Evolutionary conservation across 2,113 vertebrate genomes (phyloP), one percentile per base, ranked within the genome.

Genomic region (Zosterops hypoxanthus): DNA sequence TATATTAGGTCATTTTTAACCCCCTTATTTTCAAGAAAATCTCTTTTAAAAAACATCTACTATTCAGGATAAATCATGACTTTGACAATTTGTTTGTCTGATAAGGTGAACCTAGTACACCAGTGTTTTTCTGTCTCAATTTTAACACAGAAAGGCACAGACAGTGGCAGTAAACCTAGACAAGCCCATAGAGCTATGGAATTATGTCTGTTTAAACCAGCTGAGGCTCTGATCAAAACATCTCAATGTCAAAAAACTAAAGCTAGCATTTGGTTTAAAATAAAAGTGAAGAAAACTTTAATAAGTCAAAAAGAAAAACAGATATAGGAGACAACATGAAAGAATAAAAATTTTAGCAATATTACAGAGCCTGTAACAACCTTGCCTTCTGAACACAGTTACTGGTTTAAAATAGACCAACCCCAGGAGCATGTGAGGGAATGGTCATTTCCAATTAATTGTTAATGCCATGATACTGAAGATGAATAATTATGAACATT

Each of bases 51-150:
- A 92, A 94, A 92, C 10, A 84, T 89, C 36, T 79, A 72, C 56
- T 95, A 55, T 76, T 91, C 72, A 82, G 61, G 81, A 63, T 64
- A 95, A 91, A 73, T 82, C n/a, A 42, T 26, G 72, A 53, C 75
- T 75, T 23, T 56, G 79, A 83, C 82, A 81, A 81, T 95, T 91
- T 95, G 88, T 85, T 85, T 93, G 76, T 77, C 79, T 92, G 93
- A 81, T 88, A 88, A 81, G 69, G 64, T 90, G 52, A 86, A 81
- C 36, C 20, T 81, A 60, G 31, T 55, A 23, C 14, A 47, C 44
- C 47, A 16, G 34, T 64, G 90, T 88, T 57, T 64, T 97, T 95
- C 88, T 72, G 12, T 71, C 36, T 90, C 44, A 23, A 24, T 34
- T 46, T 19, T 84, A 75, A 31, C 14, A 46, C 33, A 60, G 68